Percentiles rank a stretch among this genome's conserved stretches.
Conservation (phyloP, 2,113 vertebrate genomes). For the Theropithecus gelada region DNA sequence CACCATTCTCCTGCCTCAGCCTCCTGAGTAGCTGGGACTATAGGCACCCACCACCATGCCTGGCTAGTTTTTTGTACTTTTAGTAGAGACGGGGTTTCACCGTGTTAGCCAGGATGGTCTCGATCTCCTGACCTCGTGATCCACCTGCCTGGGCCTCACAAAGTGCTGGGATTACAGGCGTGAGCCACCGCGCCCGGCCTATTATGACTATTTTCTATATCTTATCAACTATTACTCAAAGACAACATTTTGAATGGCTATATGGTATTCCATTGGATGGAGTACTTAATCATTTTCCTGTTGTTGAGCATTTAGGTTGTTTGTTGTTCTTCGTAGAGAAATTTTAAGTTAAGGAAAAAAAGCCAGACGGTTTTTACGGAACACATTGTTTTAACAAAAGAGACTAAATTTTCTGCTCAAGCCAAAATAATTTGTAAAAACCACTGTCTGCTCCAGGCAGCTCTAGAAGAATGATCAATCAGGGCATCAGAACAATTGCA, state of each 20-base stretch:
- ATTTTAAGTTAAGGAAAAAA: background rate
- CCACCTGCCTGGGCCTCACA: no score
- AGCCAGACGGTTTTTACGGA: background rate
- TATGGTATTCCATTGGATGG: background rate
- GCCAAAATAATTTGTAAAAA: background rate
- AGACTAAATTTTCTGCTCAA: background rate
- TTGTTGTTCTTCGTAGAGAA: background rate
- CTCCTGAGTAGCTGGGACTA: no score
- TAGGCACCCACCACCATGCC: no score
- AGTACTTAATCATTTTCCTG: background rate
- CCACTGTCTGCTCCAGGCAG: background rate
- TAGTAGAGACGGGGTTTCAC: no score
- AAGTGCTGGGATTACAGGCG: no score
- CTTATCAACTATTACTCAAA: background rate
- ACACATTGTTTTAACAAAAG: conserved; percentile 2
- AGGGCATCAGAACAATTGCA: background rate
- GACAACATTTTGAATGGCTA: background rate
- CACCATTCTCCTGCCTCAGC: no score
- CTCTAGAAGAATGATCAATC: background rate
- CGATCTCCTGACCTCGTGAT: no score
- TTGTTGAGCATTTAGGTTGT: background rate
- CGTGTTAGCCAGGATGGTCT: no score
- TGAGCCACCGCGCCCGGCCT: background rate
- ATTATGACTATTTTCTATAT: background rate
- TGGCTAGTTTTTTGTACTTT: no score